Base-by-base conservation (phyloP, 1,140 invertebrate species). In the Drosophila sproati region DNA sequence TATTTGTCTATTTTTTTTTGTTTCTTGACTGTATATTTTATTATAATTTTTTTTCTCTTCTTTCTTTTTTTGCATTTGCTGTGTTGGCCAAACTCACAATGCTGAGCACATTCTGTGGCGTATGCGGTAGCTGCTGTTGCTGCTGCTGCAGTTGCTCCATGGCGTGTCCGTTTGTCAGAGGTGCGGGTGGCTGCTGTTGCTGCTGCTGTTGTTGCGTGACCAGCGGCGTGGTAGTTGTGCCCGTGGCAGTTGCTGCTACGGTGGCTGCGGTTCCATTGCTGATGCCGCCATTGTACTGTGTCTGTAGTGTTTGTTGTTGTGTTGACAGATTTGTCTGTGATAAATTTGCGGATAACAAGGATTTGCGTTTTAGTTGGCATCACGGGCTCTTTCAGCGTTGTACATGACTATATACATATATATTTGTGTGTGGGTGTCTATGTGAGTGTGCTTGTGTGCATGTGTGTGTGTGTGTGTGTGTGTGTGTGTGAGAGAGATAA, bases 301-400 rank as follows among this genome's bases (percentile, higher is more conserved):
- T 83, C 77, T 88, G 81, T 81, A 80, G 66, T 68, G 69, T 59
- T 59, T 78, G 77, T 73, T 71, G 68, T 78, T 88, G 86, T 77
- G 86, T 85, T 91, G 86, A 91, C 90, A 91, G 90, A 91, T 91
- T 91, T 91, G 90, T 91, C 91, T 91, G 83, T 91, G 90, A 90
- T 87, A 91, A 91, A 91, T 88, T 87, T 90, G 78, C 77, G 80
- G 86, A 90, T 90, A 89, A 90, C 78, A 83, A 91, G 78, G 82
- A 85, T 91, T 91, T 87, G 77, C 80, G 78, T 88, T 88, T 86
- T 89, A 88, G 85, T 88, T 85, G 83, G 71, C 78, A 56, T 75
- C 77, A 62, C 64, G 52, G 55, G 50, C 61, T 52, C 68, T 67
- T 63, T 69, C 51, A 64, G 70, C 52, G 35, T 52, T 67, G n/a